Evolutionary conservation across 2,888 invertebrate genomes (phyloP), one percentile per base, ranked within the genome.

Genomic region (Girardia tigrina): DNA sequence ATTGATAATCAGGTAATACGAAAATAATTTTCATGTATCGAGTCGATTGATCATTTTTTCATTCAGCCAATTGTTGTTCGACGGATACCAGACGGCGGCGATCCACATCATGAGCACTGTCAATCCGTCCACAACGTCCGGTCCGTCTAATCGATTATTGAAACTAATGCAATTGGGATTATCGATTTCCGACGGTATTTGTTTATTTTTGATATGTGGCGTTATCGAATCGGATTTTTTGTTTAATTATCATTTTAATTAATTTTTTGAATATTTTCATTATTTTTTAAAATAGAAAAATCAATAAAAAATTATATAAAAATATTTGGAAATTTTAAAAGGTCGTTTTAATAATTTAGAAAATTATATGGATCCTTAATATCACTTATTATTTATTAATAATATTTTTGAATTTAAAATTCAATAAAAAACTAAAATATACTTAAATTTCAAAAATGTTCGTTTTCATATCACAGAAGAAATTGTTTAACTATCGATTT

Each of bases 41-140:
- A 8, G n/a, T 29, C 72, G 36, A 12, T 72, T 20, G 12, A 23
- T 27, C 29, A 29, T 72, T 29, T 20, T 8, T 29, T 29, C 26
- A 23, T 74, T 12, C 80, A 98, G 98, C 81, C 98, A 98, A 84
- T 86, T 99, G 74, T 92, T 91, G 84, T 97, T 98, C 82, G 98
- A 98, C 88, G 97, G 97, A 0, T 90, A 93, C 83, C 92, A 94
- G 83, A 89, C 89, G n/a, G 87, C 95, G 73, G 97, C 94, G 0
- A 89, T 91, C 0, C 90, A 89, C 73, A 84, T 98, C 76, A 89
- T 92, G 0, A 88, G 89, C 74, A 87, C 90, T 29, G 90, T 92
- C 0, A 91, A 93, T 81, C 91, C 93, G 0, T 92, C 93, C 29
- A 90, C 92, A 0, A 70, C 78, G 16, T 94, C 94, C 82, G 92